These are phyloP conservation scores for Calypte anna DNA, from an alignment of 2,113 vertebrate genomes.

Conservation along the genomic window DNA sequence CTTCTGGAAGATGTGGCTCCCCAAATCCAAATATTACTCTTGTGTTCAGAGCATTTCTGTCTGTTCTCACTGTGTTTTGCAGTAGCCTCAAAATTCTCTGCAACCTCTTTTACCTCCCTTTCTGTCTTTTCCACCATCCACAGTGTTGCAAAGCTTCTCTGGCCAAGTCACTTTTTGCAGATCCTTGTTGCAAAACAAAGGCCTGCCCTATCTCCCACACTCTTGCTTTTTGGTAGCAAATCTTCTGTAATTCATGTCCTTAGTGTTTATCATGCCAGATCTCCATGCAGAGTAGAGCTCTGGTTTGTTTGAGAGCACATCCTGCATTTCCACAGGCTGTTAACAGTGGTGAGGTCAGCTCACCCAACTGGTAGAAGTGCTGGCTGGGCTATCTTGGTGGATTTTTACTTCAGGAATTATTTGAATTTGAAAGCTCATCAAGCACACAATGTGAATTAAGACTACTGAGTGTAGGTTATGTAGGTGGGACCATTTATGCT, in stretches of 20 bases:
- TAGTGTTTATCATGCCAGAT: neutral
- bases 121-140: neutral
- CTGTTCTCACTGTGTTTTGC: fast-evolving
- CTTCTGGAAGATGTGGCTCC: neutral
- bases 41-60: neutral
- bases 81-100: neutral
- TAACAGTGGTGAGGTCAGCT: neutral
- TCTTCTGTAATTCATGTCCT: neutral
- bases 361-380: neutral
- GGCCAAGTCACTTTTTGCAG: neutral
- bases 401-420: neutral
- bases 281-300: neutral
- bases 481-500: neutral
- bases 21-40: neutral
- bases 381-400: neutral
- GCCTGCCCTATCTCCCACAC: neutral
- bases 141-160: neutral
- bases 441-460: neutral
- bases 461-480: neutral
- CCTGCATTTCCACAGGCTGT: neutral
- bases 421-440: neutral
- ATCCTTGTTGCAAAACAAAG: neutral
- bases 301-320: neutral
- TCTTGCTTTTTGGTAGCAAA: neutral
- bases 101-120: neutral